A percentile compares a stretch with the other conserved stretches of the same genome.
Conservation (phyloP, 64 coral and sea anemone species). For the Porites australiensis region DNA sequence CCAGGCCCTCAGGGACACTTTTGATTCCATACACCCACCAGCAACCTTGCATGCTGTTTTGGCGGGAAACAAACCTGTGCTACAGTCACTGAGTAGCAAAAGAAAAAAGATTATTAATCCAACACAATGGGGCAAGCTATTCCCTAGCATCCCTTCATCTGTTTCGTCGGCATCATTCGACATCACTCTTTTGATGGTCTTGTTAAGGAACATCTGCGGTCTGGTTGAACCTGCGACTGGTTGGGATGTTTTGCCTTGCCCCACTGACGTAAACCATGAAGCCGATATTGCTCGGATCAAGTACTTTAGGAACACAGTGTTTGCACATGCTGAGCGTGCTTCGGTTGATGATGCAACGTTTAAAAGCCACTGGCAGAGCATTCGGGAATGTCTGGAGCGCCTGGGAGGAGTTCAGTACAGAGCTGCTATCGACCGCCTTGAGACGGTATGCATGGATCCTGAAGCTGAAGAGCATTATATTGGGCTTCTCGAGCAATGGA, state of each 20-base stretch:
- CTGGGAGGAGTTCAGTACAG: conserved; percentile 6
- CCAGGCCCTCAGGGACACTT: background rate
- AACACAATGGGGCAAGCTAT: conserved; percentile 27
- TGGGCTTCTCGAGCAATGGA: background rate
- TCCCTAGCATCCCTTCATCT: background rate
- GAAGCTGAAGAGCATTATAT: background rate
- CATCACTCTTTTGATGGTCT: conserved; percentile 5
- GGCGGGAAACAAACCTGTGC: background rate
- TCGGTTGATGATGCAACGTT: conserved; percentile 23
- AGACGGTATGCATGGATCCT: background rate
- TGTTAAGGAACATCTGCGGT: conserved; percentile 26
- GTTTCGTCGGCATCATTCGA: conserved; percentile 5
- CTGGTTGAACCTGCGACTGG: background rate
- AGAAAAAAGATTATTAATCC: background rate
- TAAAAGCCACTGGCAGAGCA: background rate
- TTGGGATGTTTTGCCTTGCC: conserved; percentile 10
- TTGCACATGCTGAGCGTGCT: too few species aligned
- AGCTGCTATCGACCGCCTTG: background rate
- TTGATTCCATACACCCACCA: too few species aligned
- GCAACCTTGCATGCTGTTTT: background rate
- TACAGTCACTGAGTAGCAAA: background rate
- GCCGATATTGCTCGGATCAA: conserved; percentile 44
- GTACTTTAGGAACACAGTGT: too few species aligned
- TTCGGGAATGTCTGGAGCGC: background rate
- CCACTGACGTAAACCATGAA: conserved; percentile 14